Conservation (phyloP, 2,888 invertebrate genomes). For the Troides helena region DNA sequence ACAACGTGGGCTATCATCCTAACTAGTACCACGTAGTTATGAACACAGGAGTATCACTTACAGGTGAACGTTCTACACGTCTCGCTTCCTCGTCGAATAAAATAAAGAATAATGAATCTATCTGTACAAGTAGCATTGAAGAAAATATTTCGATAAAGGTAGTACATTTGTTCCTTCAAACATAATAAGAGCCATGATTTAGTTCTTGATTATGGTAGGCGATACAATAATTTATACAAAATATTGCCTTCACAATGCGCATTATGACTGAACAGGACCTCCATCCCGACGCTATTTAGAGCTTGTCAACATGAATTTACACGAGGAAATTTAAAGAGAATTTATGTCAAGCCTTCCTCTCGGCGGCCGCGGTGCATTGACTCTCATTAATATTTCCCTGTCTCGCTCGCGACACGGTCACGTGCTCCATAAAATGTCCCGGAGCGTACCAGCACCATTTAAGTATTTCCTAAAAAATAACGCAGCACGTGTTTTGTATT, state of each 20-base stretch:
- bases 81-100: too few relatives aligned
- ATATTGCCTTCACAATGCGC: constrained; percentile 19
- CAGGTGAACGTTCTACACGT: too few relatives aligned
- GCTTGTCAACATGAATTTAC: constrained; percentile 36
- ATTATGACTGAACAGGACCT: constrained; percentile 33
- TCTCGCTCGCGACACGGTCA: constrained; percentile 38
- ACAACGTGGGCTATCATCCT: too few relatives aligned
- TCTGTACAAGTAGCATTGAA: too few relatives aligned
- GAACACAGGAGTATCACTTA: too few relatives aligned
- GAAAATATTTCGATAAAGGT: too few relatives aligned
- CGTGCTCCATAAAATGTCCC: constrained; percentile 39
- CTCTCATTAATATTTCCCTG: constrained; percentile 45
- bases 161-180: too few relatives aligned
- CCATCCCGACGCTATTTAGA: constrained; percentile 32
- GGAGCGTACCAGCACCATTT: constrained; percentile 18
- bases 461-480: constrained; percentile 11
- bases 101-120: too few relatives aligned
- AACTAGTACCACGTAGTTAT: too few relatives aligned
- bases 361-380: constrained; percentile 41
- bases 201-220: too few relatives aligned
- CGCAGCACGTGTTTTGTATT: neutral
- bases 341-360: constrained; percentile 39
- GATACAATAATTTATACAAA: neutral
- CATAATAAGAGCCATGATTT: too few relatives aligned
- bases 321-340: constrained; percentile 34